Evolutionary conservation across 2,113 vertebrate genomes (phyloP).

Genomic region (Myiozetetes cayanensis): DNA sequence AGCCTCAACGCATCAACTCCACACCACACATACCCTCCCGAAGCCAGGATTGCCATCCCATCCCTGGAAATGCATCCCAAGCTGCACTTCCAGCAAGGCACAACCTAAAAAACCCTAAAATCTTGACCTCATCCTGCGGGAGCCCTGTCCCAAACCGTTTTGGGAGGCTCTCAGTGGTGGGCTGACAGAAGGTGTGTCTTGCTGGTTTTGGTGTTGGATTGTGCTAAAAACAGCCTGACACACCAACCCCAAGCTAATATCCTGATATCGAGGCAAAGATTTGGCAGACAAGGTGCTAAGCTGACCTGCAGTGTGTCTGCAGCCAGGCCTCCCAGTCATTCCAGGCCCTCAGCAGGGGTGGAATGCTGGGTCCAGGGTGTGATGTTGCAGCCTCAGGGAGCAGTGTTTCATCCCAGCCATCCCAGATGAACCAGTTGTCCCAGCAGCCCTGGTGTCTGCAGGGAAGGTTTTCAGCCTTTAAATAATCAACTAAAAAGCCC

Average conservation of each 20-base stretch:
- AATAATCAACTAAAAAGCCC: not conserved
- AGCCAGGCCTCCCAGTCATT: accelerated
- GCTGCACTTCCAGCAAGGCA: not conserved
- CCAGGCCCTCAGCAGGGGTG: not conserved
- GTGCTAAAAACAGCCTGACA: not conserved
- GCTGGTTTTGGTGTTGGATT: not conserved
- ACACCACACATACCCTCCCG: accelerated
- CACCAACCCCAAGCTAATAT: not conserved
- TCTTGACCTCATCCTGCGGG: accelerated
- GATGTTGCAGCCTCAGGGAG: not conserved
- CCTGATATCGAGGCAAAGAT: not conserved
- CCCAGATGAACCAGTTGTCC: not conserved
- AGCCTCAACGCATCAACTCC: no score
- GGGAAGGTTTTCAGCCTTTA: not conserved
- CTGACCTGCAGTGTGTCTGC: not conserved
- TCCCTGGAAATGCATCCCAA: not conserved
- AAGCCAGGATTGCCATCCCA: not conserved
- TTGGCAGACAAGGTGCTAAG: not conserved
- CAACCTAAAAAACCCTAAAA: not conserved
- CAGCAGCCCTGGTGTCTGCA: not conserved
- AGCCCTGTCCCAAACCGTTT: not conserved
- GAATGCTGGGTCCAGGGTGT: accelerated
- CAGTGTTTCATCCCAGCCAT: not conserved
- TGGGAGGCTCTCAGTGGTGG: not conserved
- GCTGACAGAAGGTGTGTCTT: not conserved